Evolutionary conservation across 2,888 invertebrate genomes (phyloP), one percentile per base, ranked within the genome.

Genomic region (Heliconius charithonia): DNA sequence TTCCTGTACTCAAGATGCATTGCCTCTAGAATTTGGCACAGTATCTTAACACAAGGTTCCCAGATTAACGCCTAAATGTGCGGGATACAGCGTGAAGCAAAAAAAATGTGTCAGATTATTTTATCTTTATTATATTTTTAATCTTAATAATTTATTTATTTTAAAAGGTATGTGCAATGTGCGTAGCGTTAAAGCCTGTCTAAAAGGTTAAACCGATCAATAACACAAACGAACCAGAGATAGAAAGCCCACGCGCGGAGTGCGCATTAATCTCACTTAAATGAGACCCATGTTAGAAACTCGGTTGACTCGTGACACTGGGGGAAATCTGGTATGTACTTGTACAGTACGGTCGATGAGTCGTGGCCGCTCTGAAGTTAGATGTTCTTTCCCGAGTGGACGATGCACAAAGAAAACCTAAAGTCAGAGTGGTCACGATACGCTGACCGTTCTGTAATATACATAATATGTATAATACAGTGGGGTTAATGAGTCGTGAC

Each of bases 261-360:
- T 37, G 27, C 37, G 27, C 41, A 27, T 74, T 74, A 63, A 41
- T 63, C 73, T 59, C 73, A 16, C 16, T 9, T 25, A 62, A 62
- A 73, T 73, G 25, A 63, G 37, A 73, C 73, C 72, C 73, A 37
- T 37, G 62, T 62, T 62, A 41, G 9, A 37, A 73, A 73, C 73
- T 27, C 32, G 62, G 73, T 62, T 41, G 73, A 73, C 51, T 51
- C 12, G 22, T 45, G 71, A n/a, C 71, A n/a, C n/a, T 59, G 3
- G n/a, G 59, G n/a, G 10, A 59, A 59, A 59, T 59, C 29, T 32
- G 27, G 69, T 13, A 22, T 19, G 12, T 32, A 32, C 22, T 59
- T 29, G 32, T 66, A 66, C 27, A 59, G n/a, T 59, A 59, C n/a
- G 10, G 59, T n/a, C 59, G 10, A 19, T 4, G n/a, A 59, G 59